Evolutionary conservation across 2,797 vertebrate genomes (phyloP), one percentile per base, ranked within the genome.

Genomic region (Sebastes matsubarae): DNA sequence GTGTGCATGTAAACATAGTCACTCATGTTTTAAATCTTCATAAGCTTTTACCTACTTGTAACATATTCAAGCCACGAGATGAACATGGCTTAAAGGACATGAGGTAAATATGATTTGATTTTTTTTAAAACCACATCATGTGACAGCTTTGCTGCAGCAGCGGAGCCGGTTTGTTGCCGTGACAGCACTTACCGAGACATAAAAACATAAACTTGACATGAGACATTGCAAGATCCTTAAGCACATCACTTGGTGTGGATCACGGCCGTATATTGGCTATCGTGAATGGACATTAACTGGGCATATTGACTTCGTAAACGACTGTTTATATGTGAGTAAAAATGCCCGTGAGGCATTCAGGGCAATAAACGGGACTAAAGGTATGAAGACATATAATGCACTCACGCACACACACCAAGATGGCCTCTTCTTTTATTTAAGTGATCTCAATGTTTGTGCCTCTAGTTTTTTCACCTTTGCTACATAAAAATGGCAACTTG

Each of bases 231-330:
- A 55, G 64, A 75, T 72, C 22, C 65, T 82, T 66, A 72, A 81
- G 77, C 72, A 69, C 67, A 80, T 72, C 67, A 61, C 74, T 76
- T 10, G 11, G 71, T 68, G 34, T 77, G 79, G 80, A 85, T 73
- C 83, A 72, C 22, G 52, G 75, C 65, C 66, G 77, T 66, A 50
- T 83, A 88, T 73, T 27, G 65, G 70, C 70, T 78, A 29, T 34
- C 68, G 59, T 73, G 76, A 69, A 79, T 69, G 60, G 68, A 70
- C 77, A 80, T 86, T 86, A 83, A 85, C 75, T 30, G 52, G 13
- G 66, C 29, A n/a, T 72, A 86, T 69, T 80, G 80, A 86, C 81
- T 91, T 61, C 67, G 70, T 81, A 81, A 89, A 86, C 7, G 18
- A 79, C 80, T 80, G 64, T 85, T 88, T 81, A 87, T 77, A 57